Base-by-base conservation (phyloP, 1,140 invertebrate genomes). In the Aricia agestis region DNA sequence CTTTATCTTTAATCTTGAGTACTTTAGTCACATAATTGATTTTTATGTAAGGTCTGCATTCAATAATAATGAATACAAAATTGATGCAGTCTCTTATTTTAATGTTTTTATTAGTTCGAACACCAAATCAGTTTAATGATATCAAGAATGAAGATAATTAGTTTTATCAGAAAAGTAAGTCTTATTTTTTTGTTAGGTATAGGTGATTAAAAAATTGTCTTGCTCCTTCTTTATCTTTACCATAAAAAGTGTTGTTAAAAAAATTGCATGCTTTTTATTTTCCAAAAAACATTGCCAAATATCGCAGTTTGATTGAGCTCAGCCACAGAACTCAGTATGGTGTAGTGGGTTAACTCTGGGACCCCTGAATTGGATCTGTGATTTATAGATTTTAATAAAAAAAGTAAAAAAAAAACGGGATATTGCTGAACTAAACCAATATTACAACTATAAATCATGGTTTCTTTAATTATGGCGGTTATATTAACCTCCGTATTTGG, bases 291-390 rank as follows among this genome's bases (percentile, higher is more conserved):
- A 74, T 79, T 79, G 73, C 79, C 75, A 74, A 75, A 78, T 77
- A 81, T 82, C 75, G 67, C 77, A 72, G 65, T 71, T 66, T 19
- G 73, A 66, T 18, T 36, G 67, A 73, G 73, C 74, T 69, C 72
- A 74, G 74, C 81, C 82, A 81, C 78, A 80, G 76, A 72, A 67
- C 74, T 72, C 79, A 77, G 78, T 85, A 82, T 83, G 87, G 87
- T 90, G 85, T 90, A 90, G 87, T 76, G 87, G 87, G 87, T 74
- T 84, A 81, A 77, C 70, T 81, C 75, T 82, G 81, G 84, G 79
- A 82, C 81, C 77, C 76, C 72, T 71, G 65, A 68, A 72, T 72
- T 71, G 68, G 73, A 78, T 66, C 70, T 76, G 71, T 77, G 78
- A 77, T 79, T 79, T 79, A 76, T 77, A 73, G 67, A 57, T 66